These are phyloP conservation scores for Antidorcas marsupialis DNA, from an alignment of 2,113 vertebrate species.

Conservation along the genomic window DNA sequence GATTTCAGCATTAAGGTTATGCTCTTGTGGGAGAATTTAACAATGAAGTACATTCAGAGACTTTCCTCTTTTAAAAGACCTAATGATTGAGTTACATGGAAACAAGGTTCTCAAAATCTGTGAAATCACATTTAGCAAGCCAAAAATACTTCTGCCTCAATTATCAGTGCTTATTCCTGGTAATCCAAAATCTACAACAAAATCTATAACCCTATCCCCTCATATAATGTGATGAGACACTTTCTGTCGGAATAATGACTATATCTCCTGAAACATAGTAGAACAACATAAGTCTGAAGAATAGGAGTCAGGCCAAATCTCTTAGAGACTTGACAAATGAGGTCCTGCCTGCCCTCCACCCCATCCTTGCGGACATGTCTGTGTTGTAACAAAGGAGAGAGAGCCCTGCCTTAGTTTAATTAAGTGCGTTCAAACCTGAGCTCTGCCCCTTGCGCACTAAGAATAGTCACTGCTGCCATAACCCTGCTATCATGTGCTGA, in stretches of 20 bases:
- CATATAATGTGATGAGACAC: neutral
- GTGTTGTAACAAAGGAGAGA: neutral
- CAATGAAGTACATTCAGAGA: neutral
- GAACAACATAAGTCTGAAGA: neutral
- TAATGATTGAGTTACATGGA: neutral
- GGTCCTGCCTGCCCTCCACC: neutral
- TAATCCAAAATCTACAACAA: neutral
- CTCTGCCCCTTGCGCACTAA: neutral
- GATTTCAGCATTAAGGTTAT: neutral
- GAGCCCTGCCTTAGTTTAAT: neutral
- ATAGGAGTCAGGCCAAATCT: neutral
- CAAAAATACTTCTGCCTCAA: neutral
- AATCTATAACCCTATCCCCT: neutral
- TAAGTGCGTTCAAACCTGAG: neutral
- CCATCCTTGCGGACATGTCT: neutral
- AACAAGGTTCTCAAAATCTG: neutral
- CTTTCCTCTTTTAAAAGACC: neutral
- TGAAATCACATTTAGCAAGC: neutral
- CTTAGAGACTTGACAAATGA: neutral
- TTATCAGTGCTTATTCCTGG: neutral
- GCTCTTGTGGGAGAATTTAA: neutral
- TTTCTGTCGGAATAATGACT: neutral
- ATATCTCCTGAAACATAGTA: neutral
- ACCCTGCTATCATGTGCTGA: neutral
- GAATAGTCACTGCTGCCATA: neutral